Evolutionary conservation across 2,888 invertebrate genomes (phyloP).

Genomic region (Ctenicera cuprea): DNA sequence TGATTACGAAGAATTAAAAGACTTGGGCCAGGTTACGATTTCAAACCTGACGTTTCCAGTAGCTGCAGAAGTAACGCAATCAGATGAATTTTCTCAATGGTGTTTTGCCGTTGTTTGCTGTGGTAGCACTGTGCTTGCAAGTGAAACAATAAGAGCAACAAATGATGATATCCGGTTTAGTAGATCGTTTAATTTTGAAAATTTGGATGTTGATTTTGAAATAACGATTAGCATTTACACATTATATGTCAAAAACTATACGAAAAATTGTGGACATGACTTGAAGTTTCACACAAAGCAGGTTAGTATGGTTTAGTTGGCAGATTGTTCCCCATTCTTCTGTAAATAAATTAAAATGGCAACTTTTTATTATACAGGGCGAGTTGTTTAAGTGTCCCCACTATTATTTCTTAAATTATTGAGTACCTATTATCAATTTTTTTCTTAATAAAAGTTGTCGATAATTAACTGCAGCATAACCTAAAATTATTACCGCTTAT

Average conservation of each 20-base stretch:
- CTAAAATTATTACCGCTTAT: too few species aligned
- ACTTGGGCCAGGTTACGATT: conserved; percentile 10
- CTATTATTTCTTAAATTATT: too few species aligned
- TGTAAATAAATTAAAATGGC: background rate
- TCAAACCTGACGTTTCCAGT: conserved; percentile 10
- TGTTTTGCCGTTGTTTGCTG: conserved; percentile 65
- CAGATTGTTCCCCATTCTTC: too few species aligned
- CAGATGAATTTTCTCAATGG: conserved; percentile 63
- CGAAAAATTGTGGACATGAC: conserved; percentile 64
- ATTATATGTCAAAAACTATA: conserved; percentile 69
- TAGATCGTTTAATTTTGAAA: conserved; percentile 63
- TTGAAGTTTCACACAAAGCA: conserved; percentile 66
- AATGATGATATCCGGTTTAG: conserved; percentile 62
- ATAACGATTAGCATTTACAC: conserved; percentile 72
- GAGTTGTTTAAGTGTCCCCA: too few species aligned
- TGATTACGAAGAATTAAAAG: conserved; percentile 39
- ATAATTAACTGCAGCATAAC: too few species aligned
- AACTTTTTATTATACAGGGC: background rate
- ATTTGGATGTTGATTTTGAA: conserved; percentile 67
- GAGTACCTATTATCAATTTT: too few species aligned
- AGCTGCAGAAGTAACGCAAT: background rate
- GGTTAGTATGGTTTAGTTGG: conserved; percentile 47
- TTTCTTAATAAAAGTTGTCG: too few species aligned
- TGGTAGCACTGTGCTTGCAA: conserved; percentile 64
- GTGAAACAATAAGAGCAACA: conserved; percentile 59